Evolutionary conservation across 2,888 invertebrate species (phyloP), one percentile per base, ranked within the genome.

Genomic region (Drosophila anomelani): DNA sequence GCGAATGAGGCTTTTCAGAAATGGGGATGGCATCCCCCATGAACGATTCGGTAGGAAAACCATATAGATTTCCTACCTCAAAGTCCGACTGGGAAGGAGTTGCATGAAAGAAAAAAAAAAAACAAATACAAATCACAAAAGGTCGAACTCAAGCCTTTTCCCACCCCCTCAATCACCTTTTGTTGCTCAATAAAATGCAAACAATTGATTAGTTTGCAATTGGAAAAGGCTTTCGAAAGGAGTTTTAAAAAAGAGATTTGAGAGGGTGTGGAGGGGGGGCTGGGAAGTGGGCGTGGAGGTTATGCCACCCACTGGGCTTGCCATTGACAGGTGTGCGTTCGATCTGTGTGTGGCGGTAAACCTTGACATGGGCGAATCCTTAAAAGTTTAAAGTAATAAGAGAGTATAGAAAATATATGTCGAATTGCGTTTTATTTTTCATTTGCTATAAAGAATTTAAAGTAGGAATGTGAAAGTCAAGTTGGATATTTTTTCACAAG

Each of bases 171-270:
- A 54, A 55, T 57, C 53, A 57, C 69, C 80, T 67, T 75, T 87
- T 87, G 85, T 80, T 79, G 89, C 80, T 87, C 85, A 88, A 89
- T 87, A 89, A 85, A 77, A 85, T 80, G 80, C 85, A 84, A 90
- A 91, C 90, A 91, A 90, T 90, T 91, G 90, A 91, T 91, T 90
- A 89, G 91, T 90, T 86, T 82, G 90, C 89, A 88, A 90, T 88
- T 85, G 86, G 76, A 78, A 76, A 82, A 77, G 36, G 68, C 68
- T 68, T 26, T 69, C 57, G 47, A 70, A 53, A 55, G 46, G 60
- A 43, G 53, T 38, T 56, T 5, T 29, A 32, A 41, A 15, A 5
- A 36, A 38, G 8, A 1, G 32, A 1, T 17, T 5, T 4, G 8
- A 34, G 32, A 8, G 49, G 17, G 17, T 8, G 32, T 29, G 1